Base-by-base conservation (phyloP, 2,113 vertebrate species). In the Morone chrysops region DNA sequence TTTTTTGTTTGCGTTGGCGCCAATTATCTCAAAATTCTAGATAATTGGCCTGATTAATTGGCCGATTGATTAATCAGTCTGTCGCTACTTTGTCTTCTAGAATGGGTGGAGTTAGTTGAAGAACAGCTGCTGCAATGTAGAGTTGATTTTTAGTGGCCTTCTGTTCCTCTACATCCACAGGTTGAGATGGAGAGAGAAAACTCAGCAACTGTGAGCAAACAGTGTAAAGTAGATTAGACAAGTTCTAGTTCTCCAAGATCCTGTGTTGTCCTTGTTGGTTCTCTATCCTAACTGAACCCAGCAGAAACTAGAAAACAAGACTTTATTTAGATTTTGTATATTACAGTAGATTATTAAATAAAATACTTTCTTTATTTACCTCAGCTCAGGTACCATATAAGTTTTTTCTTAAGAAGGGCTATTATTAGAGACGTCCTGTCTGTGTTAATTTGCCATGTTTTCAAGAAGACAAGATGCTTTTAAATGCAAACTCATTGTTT, bases 81-180 rank as follows among this genome's bases (percentile, higher is more conserved):
- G 31, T 31, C 31, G 31, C 31, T 31, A 31, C 31, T 31, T 31
- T 31, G 31, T 31, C 31, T 75, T 60, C 61, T 68, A 43, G 56
- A 81, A 75, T 41, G 74, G 45, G 56, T 50, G 54, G 76, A 75
- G 51, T 45, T 31, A 31, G 70, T 68, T 47, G 53, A 66, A 81
- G 71, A 76, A 71, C 62, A 70, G 38, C 65, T 45, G 70, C 76
- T 65, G 63, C 47, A 77, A 48, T 50, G 48, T n/a, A 43, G 47
- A 31, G 18, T 38, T 47, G 65, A 70, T 72, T 77, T 84, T 85
- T 41, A 84, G 61, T 45, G 38, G 69, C 25, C 18, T 62, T 51
- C 31, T 17, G 75, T 48, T 68, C 16, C 8, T 71, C 25, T 66
- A 51, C 12, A 82, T 66, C 82, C 74, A 50, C 60, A 67, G 76